These are phyloP conservation scores for Eilema depressum DNA, from an alignment of 2,888 invertebrate genomes.

Conservation along the genomic window DNA sequence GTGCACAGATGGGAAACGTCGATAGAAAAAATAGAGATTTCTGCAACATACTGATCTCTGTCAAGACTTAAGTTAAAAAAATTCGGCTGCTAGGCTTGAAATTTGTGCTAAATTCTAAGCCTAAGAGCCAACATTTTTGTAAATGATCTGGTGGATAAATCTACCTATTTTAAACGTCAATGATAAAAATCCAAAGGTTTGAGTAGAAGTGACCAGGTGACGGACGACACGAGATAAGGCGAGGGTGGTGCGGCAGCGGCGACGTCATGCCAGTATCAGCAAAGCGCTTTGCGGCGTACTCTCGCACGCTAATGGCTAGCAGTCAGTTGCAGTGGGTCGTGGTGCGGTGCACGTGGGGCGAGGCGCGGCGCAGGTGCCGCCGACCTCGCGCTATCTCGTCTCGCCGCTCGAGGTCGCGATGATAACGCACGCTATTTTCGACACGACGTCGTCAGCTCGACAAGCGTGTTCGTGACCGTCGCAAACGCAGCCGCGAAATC, in stretches of 20 bases:
- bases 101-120: not conserved
- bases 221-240: slow-evolving; percentile 44
- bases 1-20: not conserved
- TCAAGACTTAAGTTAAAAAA: not conserved
- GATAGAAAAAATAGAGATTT: not conserved
- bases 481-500: slow-evolving; percentile 76
- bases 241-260: slow-evolving; percentile 26
- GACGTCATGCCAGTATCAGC: slow-evolving; percentile 10
- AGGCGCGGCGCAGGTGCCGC: slow-evolving; percentile 78
- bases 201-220: slow-evolving; percentile 13
- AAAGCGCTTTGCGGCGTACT: slow-evolving; percentile 36
- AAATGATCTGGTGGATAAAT: slow-evolving; percentile 14
- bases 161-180: slow-evolving; percentile 44
- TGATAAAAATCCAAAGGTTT: slow-evolving; percentile 37
- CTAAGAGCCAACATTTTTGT: not conserved
- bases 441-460: slow-evolving; percentile 70
- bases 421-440: slow-evolving; percentile 84
- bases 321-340: slow-evolving; percentile 63
- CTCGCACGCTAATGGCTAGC: slow-evolving; percentile 56
- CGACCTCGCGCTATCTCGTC: slow-evolving; percentile 85
- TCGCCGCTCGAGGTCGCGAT: slow-evolving; percentile 82
- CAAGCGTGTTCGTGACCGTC: slow-evolving; percentile 71
- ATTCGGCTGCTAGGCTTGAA: no score
- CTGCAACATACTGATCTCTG: not conserved
- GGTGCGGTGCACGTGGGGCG: slow-evolving; percentile 76